Evolutionary conservation across 2,888 invertebrate species (phyloP).

Genomic region (Pyralis farinalis): DNA sequence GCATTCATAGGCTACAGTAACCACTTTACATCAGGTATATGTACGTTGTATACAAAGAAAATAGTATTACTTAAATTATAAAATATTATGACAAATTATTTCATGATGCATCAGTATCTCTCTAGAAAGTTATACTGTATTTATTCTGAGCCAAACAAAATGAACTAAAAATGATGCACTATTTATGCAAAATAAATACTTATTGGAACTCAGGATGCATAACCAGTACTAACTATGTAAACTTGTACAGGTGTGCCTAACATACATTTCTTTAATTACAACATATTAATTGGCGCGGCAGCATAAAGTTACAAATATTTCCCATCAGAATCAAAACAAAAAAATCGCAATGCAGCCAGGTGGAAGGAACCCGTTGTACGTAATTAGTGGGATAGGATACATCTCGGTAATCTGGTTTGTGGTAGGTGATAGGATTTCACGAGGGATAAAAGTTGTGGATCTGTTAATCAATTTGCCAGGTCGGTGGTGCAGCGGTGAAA

Average conservation of each 20-base stretch:
- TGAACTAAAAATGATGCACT: no score
- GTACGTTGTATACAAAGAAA: no score
- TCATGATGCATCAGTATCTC: no score
- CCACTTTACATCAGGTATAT: no score
- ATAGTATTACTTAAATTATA: no score
- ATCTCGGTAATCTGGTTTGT: conserved; percentile 54
- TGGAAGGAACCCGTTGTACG: conserved; percentile 40
- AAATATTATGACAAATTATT: no score
- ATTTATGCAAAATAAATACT: neutral
- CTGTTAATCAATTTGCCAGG: no score
- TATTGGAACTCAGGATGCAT: conserved; percentile 1
- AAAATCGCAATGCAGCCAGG: conserved; percentile 43
- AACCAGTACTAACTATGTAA: neutral
- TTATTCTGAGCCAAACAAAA: no score
- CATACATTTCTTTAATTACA: conserved; percentile 8
- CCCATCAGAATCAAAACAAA: conserved; percentile 50
- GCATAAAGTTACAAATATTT: conserved; percentile 50
- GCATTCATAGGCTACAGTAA: no score
- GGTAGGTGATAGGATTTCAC: conserved; percentile 9
- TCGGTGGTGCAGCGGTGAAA: no score
- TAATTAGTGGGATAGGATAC: conserved; percentile 52
- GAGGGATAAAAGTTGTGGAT: conserved; percentile 31
- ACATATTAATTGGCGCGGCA: conserved; percentile 8
- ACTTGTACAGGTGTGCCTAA: conserved; percentile 2
- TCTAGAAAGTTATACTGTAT: no score